Base-by-base conservation (phyloP, 2,888 invertebrate genomes). In the Allophyes oxyacanthae region DNA sequence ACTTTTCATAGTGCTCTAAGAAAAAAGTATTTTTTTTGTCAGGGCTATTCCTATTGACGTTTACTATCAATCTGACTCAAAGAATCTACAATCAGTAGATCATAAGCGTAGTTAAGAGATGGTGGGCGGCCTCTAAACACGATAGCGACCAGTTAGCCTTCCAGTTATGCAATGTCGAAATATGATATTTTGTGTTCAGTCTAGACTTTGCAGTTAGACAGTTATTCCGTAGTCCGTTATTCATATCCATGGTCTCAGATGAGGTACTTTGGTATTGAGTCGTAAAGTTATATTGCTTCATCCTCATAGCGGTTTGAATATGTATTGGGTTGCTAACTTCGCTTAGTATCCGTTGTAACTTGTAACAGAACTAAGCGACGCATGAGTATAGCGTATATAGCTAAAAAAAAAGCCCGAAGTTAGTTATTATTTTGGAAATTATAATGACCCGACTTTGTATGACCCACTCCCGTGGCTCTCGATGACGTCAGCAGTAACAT, bases 141-240 rank as follows among this genome's bases (percentile, higher is more conserved):
- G 64, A 69, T 44, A 61, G 48, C 46, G 42, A 72, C 77, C 64
- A 54, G 79, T 73, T 78, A 50, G 46, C 80, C 81, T 78, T 80
- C 77, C 66, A 64, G 64, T 69, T 74, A 66, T 63, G 71, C 73
- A 72, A 75, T 49, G 48, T 46, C 34, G 58, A 58, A 65, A 62
- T 45, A 37, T 58, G 64, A 68, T 61, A 69, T 25, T 46, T 38
- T 38, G 34, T 57, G 28, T 49, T 42, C 46, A 36, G 38, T 28
- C 40, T 13, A 28, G 41, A 42, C 11, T 13, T n/a, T 63, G 42
- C 51, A 45, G 51, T 57, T 49, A 62, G 25, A 15, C 9, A 13
- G 15, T 8, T 28, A 28, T 28, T 8, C 8, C 4, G 3, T 25
- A 25, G 25, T 25, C 25, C 28, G 3, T 32, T 60, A 8, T 15